A percentile compares a stretch with the other conserved stretches of the same genome.
Evolutionary conservation across 2,888 invertebrate genomes (phyloP).

Genomic region (Ochlodes sylvanus): DNA sequence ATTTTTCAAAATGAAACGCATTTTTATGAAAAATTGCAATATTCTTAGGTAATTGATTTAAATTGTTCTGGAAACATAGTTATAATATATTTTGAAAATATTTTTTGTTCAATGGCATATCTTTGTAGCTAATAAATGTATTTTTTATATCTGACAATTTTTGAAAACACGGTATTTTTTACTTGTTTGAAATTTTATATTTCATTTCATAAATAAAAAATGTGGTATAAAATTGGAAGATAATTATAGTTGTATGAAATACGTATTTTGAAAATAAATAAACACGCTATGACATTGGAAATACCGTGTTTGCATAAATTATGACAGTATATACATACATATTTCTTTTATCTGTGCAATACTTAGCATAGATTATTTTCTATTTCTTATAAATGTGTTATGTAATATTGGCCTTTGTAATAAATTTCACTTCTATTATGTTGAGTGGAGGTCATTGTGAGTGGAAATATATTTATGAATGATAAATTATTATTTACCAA

Average conservation of each 20-base stretch:
- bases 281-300: neutral
- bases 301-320: conserved; percentile 18
- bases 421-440: conserved; percentile 39
- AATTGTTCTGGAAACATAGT: conserved; percentile 3
- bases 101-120: conserved; percentile 15
- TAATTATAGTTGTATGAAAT: no score
- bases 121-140: neutral
- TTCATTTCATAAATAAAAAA: no score
- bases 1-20: conserved; percentile 36
- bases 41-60: conserved; percentile 4
- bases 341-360: conserved; percentile 34
- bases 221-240: no score
- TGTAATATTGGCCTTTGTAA: conserved; percentile 27
- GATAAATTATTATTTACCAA: neutral
- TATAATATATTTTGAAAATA: conserved; percentile 18
- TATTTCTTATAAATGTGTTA: conserved; percentile 41
- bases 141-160: neutral
- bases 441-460: neutral
- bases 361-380: conserved; percentile 32
- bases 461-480: neutral
- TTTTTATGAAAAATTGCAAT: conserved; percentile 53
- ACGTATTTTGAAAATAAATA: no score
- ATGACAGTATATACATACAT: neutral
- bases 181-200: no score
- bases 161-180: conserved; percentile 3